Evolutionary conservation across 2,888 invertebrate genomes (phyloP).

Genomic region (Dioctria rufipes): DNA sequence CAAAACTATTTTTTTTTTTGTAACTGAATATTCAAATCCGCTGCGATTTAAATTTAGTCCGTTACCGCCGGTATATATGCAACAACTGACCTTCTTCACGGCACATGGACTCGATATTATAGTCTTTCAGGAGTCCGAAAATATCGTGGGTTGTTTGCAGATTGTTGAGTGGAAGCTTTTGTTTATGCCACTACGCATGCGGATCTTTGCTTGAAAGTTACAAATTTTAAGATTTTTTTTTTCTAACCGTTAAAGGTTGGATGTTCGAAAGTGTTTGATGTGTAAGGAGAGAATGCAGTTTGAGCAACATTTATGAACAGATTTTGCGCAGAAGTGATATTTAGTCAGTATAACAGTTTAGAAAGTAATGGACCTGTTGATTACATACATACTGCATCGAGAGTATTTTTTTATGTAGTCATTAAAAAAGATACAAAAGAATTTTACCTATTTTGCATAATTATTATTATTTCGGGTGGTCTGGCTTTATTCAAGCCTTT

Average conservation of each 20-base stretch:
- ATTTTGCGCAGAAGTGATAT: background rate
- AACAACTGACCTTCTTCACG: conserved; percentile 54
- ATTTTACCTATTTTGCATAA: no score
- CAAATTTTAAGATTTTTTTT: background rate
- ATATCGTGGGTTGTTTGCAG: conserved; percentile 40
- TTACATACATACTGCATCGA: no score
- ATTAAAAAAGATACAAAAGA: no score
- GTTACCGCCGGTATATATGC: conserved; percentile 55
- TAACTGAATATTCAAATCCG: background rate
- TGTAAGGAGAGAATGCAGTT: background rate
- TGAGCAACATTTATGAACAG: background rate
- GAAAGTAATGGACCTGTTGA: background rate
- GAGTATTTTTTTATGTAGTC: no score
- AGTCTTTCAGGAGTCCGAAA: conserved; percentile 7
- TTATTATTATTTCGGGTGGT: no score
- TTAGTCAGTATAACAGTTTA: conserved; percentile 1
- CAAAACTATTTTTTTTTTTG: no score
- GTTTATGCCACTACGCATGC: conserved; percentile 29
- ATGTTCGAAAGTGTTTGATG: no score
- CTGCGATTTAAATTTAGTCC: conserved; percentile 5
- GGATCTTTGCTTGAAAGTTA: background rate
- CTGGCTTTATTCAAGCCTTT: no score
- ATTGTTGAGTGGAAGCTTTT: conserved; percentile 27
- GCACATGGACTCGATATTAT: conserved; percentile 54
- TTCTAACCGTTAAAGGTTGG: background rate